Evolutionary conservation across 2,113 vertebrate species (phyloP).

Genomic region (Macaca mulatta): DNA sequence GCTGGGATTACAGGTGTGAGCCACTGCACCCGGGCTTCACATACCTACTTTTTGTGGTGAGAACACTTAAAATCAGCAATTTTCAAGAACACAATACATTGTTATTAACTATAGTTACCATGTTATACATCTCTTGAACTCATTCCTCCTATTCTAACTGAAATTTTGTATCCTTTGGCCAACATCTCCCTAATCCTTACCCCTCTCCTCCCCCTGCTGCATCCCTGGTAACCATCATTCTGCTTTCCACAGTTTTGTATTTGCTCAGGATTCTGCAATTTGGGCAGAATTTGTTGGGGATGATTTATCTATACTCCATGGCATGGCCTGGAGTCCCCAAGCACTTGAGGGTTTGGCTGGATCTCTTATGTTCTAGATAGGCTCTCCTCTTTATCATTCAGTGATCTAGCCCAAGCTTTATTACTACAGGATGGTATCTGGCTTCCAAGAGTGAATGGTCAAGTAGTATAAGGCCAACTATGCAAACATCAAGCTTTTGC

Average conservation of each 20-base stretch:
- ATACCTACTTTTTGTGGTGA: not conserved
- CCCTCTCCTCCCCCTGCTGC: too few species aligned
- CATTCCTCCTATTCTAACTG: not conserved
- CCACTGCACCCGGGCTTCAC: not conserved
- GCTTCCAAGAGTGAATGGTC: not conserved
- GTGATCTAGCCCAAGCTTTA: not conserved
- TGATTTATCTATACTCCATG: not conserved
- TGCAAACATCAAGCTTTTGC: not conserved
- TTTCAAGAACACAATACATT: not conserved
- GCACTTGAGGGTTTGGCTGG: not conserved
- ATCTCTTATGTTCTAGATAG: not conserved
- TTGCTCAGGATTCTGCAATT: not conserved
- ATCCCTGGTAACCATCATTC: not conserved
- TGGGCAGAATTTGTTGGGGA: not conserved
- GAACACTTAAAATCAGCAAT: not conserved
- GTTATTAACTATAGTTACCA: not conserved
- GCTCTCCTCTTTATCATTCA: not conserved
- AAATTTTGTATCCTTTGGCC: not conserved
- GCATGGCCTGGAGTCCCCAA: not conserved
- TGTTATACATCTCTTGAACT: not conserved
- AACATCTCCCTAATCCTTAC: not conserved
- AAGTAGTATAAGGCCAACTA: not conserved
- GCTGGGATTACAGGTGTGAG: too few species aligned
- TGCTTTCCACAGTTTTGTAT: not conserved
- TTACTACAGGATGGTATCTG: not conserved